These are phyloP conservation scores for Zaprionus lineosus DNA, from an alignment of 2,888 invertebrate genomes.

Conservation along the genomic window DNA sequence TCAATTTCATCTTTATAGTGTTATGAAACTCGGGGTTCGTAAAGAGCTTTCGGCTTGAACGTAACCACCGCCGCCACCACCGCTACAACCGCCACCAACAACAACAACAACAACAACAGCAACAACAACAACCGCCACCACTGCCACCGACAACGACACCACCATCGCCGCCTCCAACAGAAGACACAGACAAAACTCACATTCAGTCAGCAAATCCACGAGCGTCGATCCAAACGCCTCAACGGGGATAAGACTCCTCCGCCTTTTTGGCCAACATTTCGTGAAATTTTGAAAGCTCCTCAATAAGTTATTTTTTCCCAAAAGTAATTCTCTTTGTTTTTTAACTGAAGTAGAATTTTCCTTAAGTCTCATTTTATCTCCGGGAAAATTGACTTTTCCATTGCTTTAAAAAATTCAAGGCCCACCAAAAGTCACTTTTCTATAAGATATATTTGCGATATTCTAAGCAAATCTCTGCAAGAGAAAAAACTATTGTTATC, in stretches of 20 bases:
- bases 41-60: constrained; percentile 42
- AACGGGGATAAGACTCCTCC: constrained; percentile 18
- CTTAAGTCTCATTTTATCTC: too few species aligned
- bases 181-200: constrained; percentile 21
- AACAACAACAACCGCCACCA: constrained; percentile 1
- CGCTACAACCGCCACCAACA: constrained; percentile 14
- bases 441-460: too few species aligned
- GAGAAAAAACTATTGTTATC: too few species aligned
- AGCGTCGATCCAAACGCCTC: constrained; percentile 24
- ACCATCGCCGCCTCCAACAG: constrained; percentile 35
- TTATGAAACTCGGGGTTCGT: constrained; percentile 70
- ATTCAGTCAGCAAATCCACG: constrained; percentile 13
- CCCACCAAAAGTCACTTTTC: too few species aligned
- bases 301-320: too few species aligned
- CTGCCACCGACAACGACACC: constrained; percentile 9
- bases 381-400: too few species aligned
- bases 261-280: background rate
- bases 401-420: too few species aligned
- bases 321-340: too few species aligned
- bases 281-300: too few species aligned
- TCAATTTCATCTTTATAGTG: constrained; percentile 79
- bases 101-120: constrained; percentile 4
- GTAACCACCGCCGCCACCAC: background rate
- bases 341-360: too few species aligned
- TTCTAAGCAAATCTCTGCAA: too few species aligned